Base-by-base conservation (phyloP, 1,140 invertebrate genomes). In the Dreissena rostriformis region DNA sequence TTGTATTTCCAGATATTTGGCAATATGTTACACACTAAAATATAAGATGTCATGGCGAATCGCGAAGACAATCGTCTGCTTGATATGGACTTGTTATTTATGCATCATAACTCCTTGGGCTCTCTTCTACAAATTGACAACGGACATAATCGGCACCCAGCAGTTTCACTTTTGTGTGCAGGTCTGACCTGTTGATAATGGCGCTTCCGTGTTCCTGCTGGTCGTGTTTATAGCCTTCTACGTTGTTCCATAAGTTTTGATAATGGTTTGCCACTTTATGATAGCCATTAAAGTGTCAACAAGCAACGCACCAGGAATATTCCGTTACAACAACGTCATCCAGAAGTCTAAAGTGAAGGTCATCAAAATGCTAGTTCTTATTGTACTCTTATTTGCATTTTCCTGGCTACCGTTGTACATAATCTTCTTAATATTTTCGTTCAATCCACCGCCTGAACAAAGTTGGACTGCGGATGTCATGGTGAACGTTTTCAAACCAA, bases 321-420 rank as follows among this genome's bases (percentile, higher is more conserved):
- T 85, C 80, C 67, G 86, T 65, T 85, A 89, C 86, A 68, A 85
- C 79, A 86, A 84, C 51, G 84, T 91, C 24, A 92, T 94, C 67
- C 90, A 94, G 72, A 88, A 89, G 68, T 94, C 93, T 4, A 93
- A 93, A 82, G 86, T 92, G 53, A 89, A 91, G 78, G 98, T 99
- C 24, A 96, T 99, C 7, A 98, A 99, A 94, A 99, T 99, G 98
- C 94, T 99, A 78, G 96, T 98, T 0, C 97, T 97, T 0, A 98
- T 99, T 0, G 98, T 99, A 4, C 96, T 98, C 19, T 94, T 99
- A 0, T 99, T 99, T 93, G 97, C 98, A 0, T 93, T 98, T 0
- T 98, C 97, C 22, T 99, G 98, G 98, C 94, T 98, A 84, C 98
- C 98, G 0, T 95, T 99, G 14, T 99, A 99, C 94, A 95, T 82